Evolutionary conservation across 2,888 invertebrate species (phyloP).

Genomic region (Tachina lurida): DNA sequence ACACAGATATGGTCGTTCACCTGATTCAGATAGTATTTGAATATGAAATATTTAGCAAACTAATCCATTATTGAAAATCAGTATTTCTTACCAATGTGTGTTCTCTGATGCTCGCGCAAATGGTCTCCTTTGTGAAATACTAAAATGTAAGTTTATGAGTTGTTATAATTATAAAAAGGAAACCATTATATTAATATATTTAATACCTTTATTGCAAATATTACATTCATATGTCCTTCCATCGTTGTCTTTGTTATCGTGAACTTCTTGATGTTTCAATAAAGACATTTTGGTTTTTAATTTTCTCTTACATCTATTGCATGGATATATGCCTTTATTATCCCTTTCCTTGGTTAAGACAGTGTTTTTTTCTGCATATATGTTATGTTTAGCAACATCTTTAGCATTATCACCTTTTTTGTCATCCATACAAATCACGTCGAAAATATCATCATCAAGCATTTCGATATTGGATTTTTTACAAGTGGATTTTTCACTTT

Average conservation of each 20-base stretch:
- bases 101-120: constrained; percentile 54
- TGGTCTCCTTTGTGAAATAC: constrained; percentile 35
- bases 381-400: constrained; percentile 17
- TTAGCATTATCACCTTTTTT: constrained; percentile 11
- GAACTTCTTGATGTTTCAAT: constrained; percentile 55
- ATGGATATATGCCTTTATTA: constrained; percentile 47
- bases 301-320: constrained; percentile 57
- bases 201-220: constrained; percentile 63
- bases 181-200: neutral
- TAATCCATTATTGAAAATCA: neutral
- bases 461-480: constrained; percentile 39
- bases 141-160: constrained; percentile 34
- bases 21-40: constrained; percentile 26
- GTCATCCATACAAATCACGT: constrained; percentile 40
- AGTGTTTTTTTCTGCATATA: constrained; percentile 21
- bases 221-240: constrained; percentile 55
- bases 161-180: neutral
- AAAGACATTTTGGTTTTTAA: constrained; percentile 60
- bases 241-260: constrained; percentile 48
- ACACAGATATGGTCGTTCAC: constrained; percentile 62
- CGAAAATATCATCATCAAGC: constrained; percentile 40
- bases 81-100: constrained; percentile 57
- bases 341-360: constrained; percentile 12
- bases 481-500: constrained; percentile 40
- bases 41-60: neutral